These are phyloP conservation scores for Tinamus major DNA, from an alignment of 2,797 vertebrate species.

Conservation along the genomic window DNA sequence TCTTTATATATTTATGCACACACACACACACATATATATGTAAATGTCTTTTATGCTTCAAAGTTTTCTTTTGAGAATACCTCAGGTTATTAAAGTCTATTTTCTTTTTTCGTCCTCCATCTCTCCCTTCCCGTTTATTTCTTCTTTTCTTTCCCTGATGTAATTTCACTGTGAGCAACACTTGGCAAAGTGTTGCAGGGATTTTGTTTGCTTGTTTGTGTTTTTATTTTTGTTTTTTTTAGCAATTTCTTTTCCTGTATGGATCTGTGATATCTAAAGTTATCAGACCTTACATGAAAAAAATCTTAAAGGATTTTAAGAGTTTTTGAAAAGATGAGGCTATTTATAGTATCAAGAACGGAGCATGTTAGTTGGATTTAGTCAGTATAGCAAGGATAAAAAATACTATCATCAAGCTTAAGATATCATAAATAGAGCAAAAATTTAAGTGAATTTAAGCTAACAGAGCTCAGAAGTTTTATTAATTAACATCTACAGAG, in stretches of 20 bases:
- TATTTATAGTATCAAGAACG: neutral
- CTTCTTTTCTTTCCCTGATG: neutral
- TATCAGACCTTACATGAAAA: neutral
- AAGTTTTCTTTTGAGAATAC: neutral
- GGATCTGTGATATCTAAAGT: neutral
- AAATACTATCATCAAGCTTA: neutral
- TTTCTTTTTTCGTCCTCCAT: neutral
- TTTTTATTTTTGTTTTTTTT: neutral
- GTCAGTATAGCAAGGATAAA: slow-evolving; percentile 13
- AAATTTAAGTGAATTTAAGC: slow-evolving; percentile 37
- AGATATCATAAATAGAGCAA: slow-evolving; percentile 20
- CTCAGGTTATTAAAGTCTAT: neutral
- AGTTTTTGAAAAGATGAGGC: neutral
- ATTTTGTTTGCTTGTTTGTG: no score
- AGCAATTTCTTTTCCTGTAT: neutral
- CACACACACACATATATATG: no score
- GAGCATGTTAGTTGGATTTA: slow-evolving; percentile 26
- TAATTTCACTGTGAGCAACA: neutral
- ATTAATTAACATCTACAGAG: slow-evolving; percentile 39
- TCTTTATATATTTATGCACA: neutral
- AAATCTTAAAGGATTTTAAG: neutral
- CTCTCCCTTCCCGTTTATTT: neutral
- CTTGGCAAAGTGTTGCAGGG: neutral
- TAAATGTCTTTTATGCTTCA: neutral
- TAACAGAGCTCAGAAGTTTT: slow-evolving; percentile 16